Base-by-base conservation (phyloP, 2,888 invertebrate species). In the Andrena hattorfiana region DNA sequence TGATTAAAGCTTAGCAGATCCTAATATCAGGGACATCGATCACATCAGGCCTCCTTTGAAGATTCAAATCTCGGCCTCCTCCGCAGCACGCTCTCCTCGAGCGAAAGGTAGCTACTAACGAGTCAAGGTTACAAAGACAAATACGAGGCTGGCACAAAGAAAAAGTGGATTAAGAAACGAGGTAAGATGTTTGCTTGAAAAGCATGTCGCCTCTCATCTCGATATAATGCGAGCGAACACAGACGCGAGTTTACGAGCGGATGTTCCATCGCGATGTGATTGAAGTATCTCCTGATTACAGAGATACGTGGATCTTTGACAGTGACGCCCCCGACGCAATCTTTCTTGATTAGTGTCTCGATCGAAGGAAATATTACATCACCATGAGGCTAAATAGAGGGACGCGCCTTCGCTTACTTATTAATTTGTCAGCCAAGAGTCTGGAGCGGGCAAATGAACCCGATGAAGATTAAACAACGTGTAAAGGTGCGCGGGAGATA, bases 41-140 rank as follows among this genome's bases (percentile, higher is more conserved):
- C 20, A 32, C n/a, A 51, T 28, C 20, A 35, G 42, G 23, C n/a
- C 64, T 63, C 74, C 80, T 74, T 85, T 83, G 70, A 73, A 71
- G 64, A 51, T 51, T 20, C 77, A 75, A 80, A 84, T 84, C 84
- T 54, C 79, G 68, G 79, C 73, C 26, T 68, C 48, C 66, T 71
- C 78, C 80, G 35, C 73, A 67, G 49, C 59, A 16, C 73, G 59
- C 54, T 71, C 48, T 66, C 63, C 35, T 71, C 48, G 20, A 66
- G 49, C 20, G 63, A 64, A 84, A 81, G 70, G 76, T 70, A 71
- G 54, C 68, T 74, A 28, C 87, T 88, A 88, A 88, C 86, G 80
- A 88, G 76, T 63, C 78, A 81, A 74, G 73, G 67, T 89, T 80
- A 82, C 69, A 63, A 56, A 66, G 68, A 76, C 59, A 62, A 80